Conservation (phyloP, 1,140 invertebrate species). For the Drosophila carrolli region DNA sequence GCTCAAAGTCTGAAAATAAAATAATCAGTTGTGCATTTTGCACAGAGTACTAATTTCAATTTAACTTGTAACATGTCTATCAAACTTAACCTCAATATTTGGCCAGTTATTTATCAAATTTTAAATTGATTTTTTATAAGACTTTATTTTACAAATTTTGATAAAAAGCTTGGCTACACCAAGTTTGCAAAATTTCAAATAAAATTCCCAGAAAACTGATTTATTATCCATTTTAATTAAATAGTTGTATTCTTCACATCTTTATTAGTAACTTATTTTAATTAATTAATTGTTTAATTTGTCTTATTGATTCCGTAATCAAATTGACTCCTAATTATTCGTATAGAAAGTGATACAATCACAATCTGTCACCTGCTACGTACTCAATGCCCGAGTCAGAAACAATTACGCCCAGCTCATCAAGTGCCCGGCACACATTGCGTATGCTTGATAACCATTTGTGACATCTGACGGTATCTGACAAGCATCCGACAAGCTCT, state of each 20-base stretch:
- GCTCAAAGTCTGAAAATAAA: background rate
- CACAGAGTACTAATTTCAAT: background rate
- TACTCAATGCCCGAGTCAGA: slow-evolving; percentile 28
- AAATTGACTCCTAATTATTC: slow-evolving; percentile 1
- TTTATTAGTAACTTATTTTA: too few relatives aligned
- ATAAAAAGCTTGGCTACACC: too few relatives aligned
- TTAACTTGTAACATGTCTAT: background rate
- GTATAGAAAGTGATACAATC: slow-evolving; percentile 17
- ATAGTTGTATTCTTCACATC: too few relatives aligned
- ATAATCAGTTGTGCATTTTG: too few relatives aligned
- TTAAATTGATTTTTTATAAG: too few relatives aligned
- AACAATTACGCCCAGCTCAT: slow-evolving; percentile 52
- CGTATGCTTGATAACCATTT: slow-evolving; percentile 40
- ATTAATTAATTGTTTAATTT: too few relatives aligned
- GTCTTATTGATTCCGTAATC: background rate
- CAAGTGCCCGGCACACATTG: slow-evolving; percentile 38
- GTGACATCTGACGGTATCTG: slow-evolving; percentile 42
- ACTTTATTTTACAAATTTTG: too few relatives aligned
- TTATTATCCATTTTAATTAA: too few relatives aligned
- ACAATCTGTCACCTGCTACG: slow-evolving; percentile 20
- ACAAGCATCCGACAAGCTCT: slow-evolving; percentile 41
- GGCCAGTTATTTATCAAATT: too few relatives aligned
- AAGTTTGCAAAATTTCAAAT: too few relatives aligned
- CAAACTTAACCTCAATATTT: too few relatives aligned
- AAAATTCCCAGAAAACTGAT: too few relatives aligned